Evolutionary conservation across 2,113 vertebrate species (phyloP).

Genomic region (Mastomys coucha): DNA sequence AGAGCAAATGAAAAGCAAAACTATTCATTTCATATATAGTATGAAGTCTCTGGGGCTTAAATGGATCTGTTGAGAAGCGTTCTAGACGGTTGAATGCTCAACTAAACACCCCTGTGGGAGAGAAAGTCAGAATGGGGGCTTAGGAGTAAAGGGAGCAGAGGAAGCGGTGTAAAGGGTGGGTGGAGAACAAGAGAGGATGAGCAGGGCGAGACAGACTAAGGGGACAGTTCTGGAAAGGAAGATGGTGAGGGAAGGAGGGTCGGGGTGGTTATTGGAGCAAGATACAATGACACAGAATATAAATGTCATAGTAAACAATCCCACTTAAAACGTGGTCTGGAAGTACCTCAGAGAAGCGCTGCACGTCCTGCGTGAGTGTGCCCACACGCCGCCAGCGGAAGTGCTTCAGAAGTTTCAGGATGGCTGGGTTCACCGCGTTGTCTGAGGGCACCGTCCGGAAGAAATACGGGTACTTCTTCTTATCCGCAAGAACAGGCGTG

Average conservation of each 20-base stretch:
- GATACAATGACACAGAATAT: background rate
- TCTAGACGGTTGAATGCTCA: background rate
- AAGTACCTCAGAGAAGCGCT: conserved; percentile 97
- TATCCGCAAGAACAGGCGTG: conserved; percentile 97
- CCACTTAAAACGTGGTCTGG: background rate
- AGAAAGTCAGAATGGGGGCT: background rate
- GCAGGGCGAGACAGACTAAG: background rate
- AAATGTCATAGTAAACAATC: background rate
- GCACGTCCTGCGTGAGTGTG: conserved; percentile 98
- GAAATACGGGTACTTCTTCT: conserved; percentile 99
- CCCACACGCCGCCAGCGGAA: conserved; percentile 98
- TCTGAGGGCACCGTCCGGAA: conserved; percentile 99
- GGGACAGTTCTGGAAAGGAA: background rate
- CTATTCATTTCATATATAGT: background rate
- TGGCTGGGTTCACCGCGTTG: conserved; percentile 98
- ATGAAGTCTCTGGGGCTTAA: background rate
- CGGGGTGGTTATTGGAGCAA: background rate
- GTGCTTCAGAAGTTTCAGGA: conserved; percentile 96
- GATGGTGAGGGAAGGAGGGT: background rate
- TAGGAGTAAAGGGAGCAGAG: background rate
- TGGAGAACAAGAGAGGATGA: background rate
- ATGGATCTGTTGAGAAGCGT: background rate
- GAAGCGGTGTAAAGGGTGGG: background rate
- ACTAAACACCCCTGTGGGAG: background rate
- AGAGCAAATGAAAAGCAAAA: conserved; percentile 5